A percentile compares a stretch with the other conserved stretches of the same genome.
These are phyloP conservation scores for Brienomyrus longianalis DNA, from an alignment of 2,113 vertebrate species.

Conservation along the genomic window DNA sequence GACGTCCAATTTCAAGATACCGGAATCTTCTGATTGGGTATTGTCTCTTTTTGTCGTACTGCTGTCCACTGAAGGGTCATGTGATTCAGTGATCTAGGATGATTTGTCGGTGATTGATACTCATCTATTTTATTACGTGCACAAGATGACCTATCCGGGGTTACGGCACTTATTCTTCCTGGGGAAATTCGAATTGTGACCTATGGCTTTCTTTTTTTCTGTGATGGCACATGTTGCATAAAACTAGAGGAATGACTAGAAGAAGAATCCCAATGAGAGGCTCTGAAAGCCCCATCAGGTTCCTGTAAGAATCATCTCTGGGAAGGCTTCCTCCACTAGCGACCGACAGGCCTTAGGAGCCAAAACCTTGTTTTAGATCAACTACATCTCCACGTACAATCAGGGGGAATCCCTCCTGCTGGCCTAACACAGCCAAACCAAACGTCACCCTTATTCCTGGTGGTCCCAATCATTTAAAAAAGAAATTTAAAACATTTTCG, in stretches of 20 bases:
- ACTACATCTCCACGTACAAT: background rate
- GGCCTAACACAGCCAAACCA: background rate
- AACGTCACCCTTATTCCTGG: background rate
- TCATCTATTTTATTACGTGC: background rate
- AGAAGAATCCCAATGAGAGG: background rate
- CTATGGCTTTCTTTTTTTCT: background rate
- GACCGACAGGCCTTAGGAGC: background rate
- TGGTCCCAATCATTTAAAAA: background rate
- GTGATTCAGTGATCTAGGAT: background rate
- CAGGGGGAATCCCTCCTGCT: background rate
- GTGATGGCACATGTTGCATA: background rate
- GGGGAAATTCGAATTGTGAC: background rate
- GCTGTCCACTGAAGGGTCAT: background rate
- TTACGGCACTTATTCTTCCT: background rate
- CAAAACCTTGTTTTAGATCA: background rate
- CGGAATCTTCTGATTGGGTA: background rate
- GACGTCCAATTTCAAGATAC: background rate
- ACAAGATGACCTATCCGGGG: background rate
- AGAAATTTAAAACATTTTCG: background rate
- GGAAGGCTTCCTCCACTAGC: background rate
- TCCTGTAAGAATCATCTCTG: background rate
- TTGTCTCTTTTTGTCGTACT: background rate
- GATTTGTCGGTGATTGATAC: background rate
- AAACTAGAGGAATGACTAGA: background rate
- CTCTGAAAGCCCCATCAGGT: background rate